A percentile compares a stretch with the other conserved stretches of the same genome.
These are phyloP conservation scores for Pluvialis apricaria DNA, from an alignment of 2,113 vertebrate species.

Conservation along the genomic window DNA sequence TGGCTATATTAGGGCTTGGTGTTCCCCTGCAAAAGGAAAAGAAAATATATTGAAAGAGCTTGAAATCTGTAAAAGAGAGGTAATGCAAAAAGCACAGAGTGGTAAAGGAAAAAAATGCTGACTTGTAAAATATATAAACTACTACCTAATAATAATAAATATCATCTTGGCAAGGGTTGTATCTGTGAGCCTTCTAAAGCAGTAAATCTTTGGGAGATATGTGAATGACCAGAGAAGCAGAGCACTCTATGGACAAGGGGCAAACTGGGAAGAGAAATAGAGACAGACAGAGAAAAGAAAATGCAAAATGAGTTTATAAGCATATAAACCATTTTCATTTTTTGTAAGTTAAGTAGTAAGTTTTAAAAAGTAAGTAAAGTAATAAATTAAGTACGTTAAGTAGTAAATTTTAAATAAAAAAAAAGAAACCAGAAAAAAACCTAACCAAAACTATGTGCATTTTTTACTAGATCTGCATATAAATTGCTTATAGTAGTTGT, in stretches of 20 bases:
- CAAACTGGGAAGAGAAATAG: not conserved
- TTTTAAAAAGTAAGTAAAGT: not conserved
- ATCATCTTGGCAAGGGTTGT: not conserved
- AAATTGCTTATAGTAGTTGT: not conserved
- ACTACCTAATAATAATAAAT: conserved; percentile 21
- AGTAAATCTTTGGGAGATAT: not conserved
- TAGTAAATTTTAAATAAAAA: not conserved
- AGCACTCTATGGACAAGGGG: not conserved
- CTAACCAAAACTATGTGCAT: not conserved
- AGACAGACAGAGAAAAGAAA: not conserved
- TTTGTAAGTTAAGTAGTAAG: not conserved
- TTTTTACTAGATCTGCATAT: not conserved
- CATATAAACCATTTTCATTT: rapidly evolving
- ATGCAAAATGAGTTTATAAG: not conserved
- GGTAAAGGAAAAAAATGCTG: not conserved
- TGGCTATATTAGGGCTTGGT: not conserved
- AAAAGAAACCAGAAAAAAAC: not conserved
- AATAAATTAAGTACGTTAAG: not conserved
- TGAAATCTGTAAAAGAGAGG: not conserved
- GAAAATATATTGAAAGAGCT: not conserved
- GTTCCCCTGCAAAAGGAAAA: not conserved
- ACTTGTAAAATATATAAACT: not conserved
- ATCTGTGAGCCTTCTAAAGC: not conserved
- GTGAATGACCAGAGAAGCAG: not conserved
- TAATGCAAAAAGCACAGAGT: not conserved